Evolutionary conservation across 2,113 vertebrate genomes (phyloP).

Genomic region (Halichoerus grypus): DNA sequence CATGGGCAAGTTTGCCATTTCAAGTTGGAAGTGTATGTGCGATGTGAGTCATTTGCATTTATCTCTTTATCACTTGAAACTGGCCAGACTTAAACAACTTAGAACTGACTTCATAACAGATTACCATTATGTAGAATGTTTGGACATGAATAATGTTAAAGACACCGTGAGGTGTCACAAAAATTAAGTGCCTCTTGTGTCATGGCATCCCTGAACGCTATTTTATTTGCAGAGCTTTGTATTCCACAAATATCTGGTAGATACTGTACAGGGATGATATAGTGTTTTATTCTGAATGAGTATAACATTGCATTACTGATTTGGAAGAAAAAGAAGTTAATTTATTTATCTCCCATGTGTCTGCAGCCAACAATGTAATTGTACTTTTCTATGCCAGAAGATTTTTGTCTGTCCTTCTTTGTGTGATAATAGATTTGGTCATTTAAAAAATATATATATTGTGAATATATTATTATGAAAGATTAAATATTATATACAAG

Average conservation of each 20-base stretch:
- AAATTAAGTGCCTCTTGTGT: conserved; percentile 63
- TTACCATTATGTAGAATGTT: conserved; percentile 40
- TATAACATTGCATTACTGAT: conserved; percentile 29
- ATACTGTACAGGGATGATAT: not conserved
- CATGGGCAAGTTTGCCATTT: conserved; percentile 41
- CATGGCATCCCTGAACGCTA: not conserved
- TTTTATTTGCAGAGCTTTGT: conserved; percentile 70
- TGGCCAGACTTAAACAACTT: conserved; percentile 56
- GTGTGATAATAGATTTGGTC: not conserved
- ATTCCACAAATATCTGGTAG: conserved; percentile 5
- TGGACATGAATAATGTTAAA: conserved; percentile 67
- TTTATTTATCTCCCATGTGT: not conserved
- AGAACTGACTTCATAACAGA: conserved; percentile 63
- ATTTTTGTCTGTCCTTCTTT: not conserved
- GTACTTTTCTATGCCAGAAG: not conserved
- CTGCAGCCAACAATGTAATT: not conserved
- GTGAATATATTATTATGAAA: not conserved
- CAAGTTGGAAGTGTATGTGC: not conserved
- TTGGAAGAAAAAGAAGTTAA: conserved; percentile 11
- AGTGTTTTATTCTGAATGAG: conserved; percentile 48
- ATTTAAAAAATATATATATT: not conserved
- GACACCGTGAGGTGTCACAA: conserved; percentile 51
- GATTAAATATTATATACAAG: not conserved
- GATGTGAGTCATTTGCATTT: conserved; percentile 66
- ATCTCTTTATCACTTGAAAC: conserved; percentile 69